A percentile compares a stretch with the other conserved stretches of the same genome.
phyloP scores from a whole-genome alignment of 2,113 vertebrate genomes.

The Cyanoliseus patagonus region DNA sequence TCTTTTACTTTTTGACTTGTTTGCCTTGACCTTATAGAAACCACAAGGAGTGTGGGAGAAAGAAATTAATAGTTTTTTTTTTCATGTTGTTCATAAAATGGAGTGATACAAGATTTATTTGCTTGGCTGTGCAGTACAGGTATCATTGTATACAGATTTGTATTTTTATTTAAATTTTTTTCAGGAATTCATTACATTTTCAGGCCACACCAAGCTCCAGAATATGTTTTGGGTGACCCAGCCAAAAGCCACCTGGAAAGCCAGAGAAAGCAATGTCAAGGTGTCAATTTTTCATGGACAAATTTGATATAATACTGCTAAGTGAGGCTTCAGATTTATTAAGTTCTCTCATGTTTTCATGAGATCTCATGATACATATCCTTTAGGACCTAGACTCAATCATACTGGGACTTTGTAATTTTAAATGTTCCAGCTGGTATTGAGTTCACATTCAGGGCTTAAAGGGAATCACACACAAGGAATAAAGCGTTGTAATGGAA shows the following conservation, averaged over 20 bases:
- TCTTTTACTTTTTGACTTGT: neutral
- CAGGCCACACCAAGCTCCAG: slow-evolving; percentile 1
- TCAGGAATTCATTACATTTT: slow-evolving; percentile 8
- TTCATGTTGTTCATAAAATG: slow-evolving; percentile 38
- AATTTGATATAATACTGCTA: neutral
- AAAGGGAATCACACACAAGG: neutral
- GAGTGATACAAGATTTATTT: slow-evolving; percentile 56
- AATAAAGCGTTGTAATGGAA: neutral
- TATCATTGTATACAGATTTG: slow-evolving; percentile 47
- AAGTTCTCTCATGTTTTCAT: neutral
- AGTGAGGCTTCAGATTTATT: neutral
- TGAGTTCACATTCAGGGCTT: neutral
- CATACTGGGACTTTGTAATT: neutral
- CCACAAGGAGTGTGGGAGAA: neutral
- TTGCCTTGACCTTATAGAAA: neutral
- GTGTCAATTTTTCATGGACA: neutral
- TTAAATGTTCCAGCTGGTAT: neutral
- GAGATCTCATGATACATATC: neutral
- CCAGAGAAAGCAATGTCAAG: neutral
- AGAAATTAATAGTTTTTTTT: neutral
- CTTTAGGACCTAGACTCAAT: neutral
- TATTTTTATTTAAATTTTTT: slow-evolving; percentile 19
- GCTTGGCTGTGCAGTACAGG: neutral
- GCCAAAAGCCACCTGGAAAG: slow-evolving; percentile 7
- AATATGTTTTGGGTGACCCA: slow-evolving; percentile 44